phyloP scores from a whole-genome alignment of 92 coral and sea anemone species.

The Nematostella vectensis region DNA sequence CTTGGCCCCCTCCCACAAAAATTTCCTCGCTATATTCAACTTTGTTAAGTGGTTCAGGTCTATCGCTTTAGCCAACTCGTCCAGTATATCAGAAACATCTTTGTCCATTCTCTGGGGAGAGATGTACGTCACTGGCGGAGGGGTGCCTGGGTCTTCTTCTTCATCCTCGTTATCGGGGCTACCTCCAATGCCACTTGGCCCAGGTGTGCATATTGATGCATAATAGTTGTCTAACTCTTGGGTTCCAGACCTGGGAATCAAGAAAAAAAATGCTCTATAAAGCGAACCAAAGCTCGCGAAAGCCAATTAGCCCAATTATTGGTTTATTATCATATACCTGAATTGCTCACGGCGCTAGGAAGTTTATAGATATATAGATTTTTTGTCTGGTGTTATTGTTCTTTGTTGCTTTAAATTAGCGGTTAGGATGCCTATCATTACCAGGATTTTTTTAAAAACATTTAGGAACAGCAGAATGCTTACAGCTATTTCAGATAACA shows the following conservation, averaged over 20 bases:
- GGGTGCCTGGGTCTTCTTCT: conserved; percentile 21
- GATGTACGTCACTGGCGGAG: conserved; percentile 15
- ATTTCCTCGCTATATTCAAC: conserved; percentile 54
- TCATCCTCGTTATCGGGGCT: conserved; percentile 11
- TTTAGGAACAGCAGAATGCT: too few relatives aligned
- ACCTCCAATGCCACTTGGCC: conserved; percentile 6
- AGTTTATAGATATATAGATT: too few relatives aligned
- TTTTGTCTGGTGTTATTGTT: too few relatives aligned
- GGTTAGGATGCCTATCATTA: too few relatives aligned
- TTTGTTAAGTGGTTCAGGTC: conserved; percentile 28
- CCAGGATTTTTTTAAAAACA: too few relatives aligned
- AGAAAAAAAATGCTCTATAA: not conserved
- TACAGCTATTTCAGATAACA: too few relatives aligned
- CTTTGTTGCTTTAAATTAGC: too few relatives aligned
- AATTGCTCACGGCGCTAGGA: too few relatives aligned
- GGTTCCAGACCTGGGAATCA: not conserved
- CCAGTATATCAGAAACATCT: conserved; percentile 27
- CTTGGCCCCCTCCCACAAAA: conserved; percentile 65
- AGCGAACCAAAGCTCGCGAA: too few relatives aligned
- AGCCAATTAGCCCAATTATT: too few relatives aligned
- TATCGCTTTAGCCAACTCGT: conserved; percentile 50
- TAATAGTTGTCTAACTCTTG: conserved; percentile 8
- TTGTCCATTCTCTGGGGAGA: conserved; percentile 12
- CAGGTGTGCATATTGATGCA: conserved; percentile 2
- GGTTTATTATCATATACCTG: too few relatives aligned